These are phyloP conservation scores for Sebastes taczanowskii DNA, from an alignment of 2,797 vertebrate species.

Conservation along the genomic window DNA sequence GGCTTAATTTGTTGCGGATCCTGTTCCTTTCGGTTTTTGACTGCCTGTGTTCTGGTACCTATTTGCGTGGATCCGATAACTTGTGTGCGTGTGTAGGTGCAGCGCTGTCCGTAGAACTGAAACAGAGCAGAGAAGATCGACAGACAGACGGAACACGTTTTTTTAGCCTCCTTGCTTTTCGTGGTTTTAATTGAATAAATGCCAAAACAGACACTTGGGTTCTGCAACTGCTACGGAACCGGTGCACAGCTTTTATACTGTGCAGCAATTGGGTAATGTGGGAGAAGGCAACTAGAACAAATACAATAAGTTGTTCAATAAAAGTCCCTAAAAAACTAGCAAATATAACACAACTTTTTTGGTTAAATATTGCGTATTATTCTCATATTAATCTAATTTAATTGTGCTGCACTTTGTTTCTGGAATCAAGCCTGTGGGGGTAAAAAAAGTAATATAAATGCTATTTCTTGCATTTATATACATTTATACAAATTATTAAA, in stretches of 20 bases:
- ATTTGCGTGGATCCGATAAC: not conserved
- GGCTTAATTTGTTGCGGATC: not conserved
- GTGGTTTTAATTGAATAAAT: not conserved
- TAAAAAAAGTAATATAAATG: not conserved
- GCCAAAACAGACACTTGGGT: not conserved
- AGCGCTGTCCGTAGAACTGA: not conserved
- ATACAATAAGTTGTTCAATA: too few species aligned
- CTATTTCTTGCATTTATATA: not conserved
- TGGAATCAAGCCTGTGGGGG: not conserved
- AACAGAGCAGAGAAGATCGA: not conserved
- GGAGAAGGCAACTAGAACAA: too few species aligned
- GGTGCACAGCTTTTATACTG: too few species aligned
- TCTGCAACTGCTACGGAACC: not conserved
- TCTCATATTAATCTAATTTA: not conserved
- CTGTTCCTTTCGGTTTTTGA: not conserved
- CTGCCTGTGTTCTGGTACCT: not conserved
- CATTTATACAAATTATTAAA: not conserved
- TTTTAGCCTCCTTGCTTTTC: not conserved
- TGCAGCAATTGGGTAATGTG: too few species aligned
- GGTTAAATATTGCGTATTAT: not conserved
- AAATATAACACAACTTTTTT: not conserved
- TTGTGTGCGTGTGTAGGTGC: not conserved
- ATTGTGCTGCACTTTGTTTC: not conserved
- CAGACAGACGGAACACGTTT: not conserved
- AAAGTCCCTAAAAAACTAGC: not conserved